Evolutionary conservation across 2,888 invertebrate species (phyloP).

Genomic region (Strigamia crassipes): DNA sequence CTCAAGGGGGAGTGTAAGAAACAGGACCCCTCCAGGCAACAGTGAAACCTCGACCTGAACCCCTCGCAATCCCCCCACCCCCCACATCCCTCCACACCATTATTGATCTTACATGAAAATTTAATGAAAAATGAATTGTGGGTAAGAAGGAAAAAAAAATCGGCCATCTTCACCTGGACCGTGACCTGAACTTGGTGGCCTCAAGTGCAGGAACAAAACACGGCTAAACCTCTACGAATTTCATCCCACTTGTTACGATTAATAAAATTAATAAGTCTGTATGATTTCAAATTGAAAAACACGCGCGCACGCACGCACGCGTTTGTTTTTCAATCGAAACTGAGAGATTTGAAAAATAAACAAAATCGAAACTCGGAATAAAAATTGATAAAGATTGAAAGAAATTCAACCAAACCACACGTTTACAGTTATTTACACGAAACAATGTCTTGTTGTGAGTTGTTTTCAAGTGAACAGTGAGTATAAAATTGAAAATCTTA

Average conservation of each 20-base stretch:
- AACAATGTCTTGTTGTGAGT: not conserved
- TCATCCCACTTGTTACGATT: constrained; percentile 19
- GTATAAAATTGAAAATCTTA: not conserved
- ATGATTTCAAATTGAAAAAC: too few relatives aligned
- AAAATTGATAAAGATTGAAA: too few relatives aligned
- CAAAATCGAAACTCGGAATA: not conserved
- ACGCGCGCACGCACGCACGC: too few relatives aligned
- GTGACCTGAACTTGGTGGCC: constrained; percentile 38
- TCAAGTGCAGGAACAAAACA: constrained; percentile 19
- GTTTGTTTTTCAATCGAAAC: not conserved
- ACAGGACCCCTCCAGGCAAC: constrained; percentile 13
- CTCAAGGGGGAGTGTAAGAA: constrained; percentile 23
- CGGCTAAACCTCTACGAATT: not conserved
- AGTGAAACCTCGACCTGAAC: constrained; percentile 6
- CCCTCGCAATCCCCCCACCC: not conserved
- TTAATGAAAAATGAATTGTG: constrained; percentile 17
- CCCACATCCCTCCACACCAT: not conserved
- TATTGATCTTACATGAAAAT: not conserved
- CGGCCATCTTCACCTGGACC: constrained; percentile 22
- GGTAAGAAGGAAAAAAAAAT: not conserved
- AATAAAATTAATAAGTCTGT: not conserved
- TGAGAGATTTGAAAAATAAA: not conserved
- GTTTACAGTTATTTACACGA: too few relatives aligned
- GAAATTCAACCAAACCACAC: too few relatives aligned
- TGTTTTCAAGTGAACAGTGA: not conserved